These are phyloP conservation scores for Heteropelma amictum DNA, from an alignment of 2,888 invertebrate species.

Conservation along the genomic window DNA sequence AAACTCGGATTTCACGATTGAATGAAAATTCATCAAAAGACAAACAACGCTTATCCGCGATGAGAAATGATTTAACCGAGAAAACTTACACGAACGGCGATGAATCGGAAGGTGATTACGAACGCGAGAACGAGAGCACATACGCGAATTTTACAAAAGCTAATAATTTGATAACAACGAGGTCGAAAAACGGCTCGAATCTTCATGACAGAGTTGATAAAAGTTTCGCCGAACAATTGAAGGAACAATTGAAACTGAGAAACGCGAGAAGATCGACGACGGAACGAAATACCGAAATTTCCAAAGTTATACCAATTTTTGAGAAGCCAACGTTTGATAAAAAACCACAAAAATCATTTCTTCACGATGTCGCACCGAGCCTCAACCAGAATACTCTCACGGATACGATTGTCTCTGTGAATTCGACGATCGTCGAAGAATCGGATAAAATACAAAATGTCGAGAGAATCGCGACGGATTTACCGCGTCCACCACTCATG, in stretches of 20 bases:
- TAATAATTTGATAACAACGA: conserved; percentile 33
- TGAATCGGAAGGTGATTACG: conserved; percentile 26
- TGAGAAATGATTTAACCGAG: conserved; percentile 54
- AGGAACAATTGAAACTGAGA: conserved; percentile 65
- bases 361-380: conserved; percentile 58
- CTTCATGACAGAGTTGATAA: conserved; percentile 59
- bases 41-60: background rate
- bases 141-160: conserved; percentile 59
- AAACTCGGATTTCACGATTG: conserved; percentile 22
- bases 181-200: conserved; percentile 58
- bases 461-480: conserved; percentile 52
- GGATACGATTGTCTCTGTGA: conserved; percentile 30
- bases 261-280: conserved; percentile 58
- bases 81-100: conserved; percentile 71
- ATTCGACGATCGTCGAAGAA: conserved; percentile 27
- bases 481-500: conserved; percentile 62
- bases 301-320: conserved; percentile 9
- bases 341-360: conserved; percentile 66
- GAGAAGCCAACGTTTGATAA: conserved; percentile 24
- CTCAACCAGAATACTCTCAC: conserved; percentile 30
- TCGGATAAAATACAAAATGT: conserved; percentile 20
- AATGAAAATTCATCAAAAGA: background rate
- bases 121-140: conserved; percentile 48
- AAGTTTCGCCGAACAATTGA: conserved; percentile 66
- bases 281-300: conserved; percentile 60